A percentile compares a stretch with the other conserved stretches of the same genome.
Conservation (phyloP, 2,888 invertebrate genomes). For the Tillus elongatus region DNA sequence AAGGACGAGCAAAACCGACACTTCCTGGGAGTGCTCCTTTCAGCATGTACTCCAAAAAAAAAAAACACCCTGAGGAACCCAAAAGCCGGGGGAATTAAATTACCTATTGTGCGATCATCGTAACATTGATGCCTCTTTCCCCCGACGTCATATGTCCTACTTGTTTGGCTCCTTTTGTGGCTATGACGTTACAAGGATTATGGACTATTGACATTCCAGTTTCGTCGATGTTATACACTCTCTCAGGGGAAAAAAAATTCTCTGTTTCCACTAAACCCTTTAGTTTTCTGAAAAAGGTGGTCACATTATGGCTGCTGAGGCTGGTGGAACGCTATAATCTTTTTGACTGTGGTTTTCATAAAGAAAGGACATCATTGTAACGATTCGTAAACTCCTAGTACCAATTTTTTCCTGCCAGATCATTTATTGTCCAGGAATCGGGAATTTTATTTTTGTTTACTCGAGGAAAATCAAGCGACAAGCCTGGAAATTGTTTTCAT, state of each 20-base stretch:
- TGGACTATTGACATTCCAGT: not conserved
- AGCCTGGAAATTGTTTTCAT: no score
- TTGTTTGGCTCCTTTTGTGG: conserved; percentile 7
- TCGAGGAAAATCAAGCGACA: no score
- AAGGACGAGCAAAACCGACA: conserved; percentile 8
- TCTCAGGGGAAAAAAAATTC: not conserved
- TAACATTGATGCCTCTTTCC: conserved; percentile 6
- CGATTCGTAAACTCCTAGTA: no score
- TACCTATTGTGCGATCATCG: conserved; percentile 7
- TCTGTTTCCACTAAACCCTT: not conserved
- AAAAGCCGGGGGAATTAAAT: conserved; percentile 12
- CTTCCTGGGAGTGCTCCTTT: conserved; percentile 7
- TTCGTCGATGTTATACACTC: not conserved
- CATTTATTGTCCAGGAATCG: no score
- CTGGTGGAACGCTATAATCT: no score
- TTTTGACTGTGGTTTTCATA: no score
- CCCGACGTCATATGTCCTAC: conserved; percentile 6
- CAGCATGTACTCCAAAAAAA: conserved; percentile 6
- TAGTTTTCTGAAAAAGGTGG: conserved; percentile 1
- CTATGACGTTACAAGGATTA: not conserved
- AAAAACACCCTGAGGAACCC: conserved; percentile 11
- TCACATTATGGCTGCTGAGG: no score
- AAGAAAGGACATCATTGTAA: no score
- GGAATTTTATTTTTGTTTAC: no score
- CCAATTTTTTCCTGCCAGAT: no score